These are phyloP conservation scores for Pelecanus crispus DNA, from an alignment of 2,113 vertebrate species.

Conservation along the genomic window DNA sequence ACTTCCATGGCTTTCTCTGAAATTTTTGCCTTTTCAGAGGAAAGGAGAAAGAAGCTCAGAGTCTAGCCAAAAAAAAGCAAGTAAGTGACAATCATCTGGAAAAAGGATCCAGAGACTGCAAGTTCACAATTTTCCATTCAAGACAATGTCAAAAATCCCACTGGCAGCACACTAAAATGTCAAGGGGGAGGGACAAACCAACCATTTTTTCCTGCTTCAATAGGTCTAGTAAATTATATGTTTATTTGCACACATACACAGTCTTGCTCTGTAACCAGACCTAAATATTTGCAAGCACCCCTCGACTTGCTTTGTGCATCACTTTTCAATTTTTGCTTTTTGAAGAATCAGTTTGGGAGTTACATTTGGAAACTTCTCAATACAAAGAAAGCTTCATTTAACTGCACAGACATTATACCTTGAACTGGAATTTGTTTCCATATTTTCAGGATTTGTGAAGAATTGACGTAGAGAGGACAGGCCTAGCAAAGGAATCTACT, in stretches of 20 bases:
- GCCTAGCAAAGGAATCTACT: not conserved
- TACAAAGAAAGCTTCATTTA: not conserved
- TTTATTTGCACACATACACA: not conserved
- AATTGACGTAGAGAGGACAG: not conserved
- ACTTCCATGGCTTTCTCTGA: not conserved
- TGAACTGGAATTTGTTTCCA: not conserved
- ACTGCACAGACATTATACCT: not conserved
- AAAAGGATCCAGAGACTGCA: not conserved
- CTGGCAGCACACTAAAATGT: not conserved
- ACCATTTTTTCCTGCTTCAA: not conserved
- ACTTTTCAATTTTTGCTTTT: not conserved
- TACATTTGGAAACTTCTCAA: not conserved
- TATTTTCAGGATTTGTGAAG: not conserved
- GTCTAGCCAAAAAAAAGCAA: not conserved
- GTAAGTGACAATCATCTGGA: not conserved
- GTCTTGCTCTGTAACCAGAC: not conserved
- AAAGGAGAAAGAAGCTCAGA: not conserved
- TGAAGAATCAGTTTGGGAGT: not conserved
- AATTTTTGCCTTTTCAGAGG: not conserved
- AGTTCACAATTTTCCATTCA: not conserved
- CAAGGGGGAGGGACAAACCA: not conserved
- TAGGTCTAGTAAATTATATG: not conserved
- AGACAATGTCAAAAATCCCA: not conserved
- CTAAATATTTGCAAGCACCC: not conserved
- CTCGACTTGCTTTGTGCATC: not conserved